Base-by-base conservation (phyloP, 2,797 vertebrate genomes). In the Poecilia gillii region DNA sequence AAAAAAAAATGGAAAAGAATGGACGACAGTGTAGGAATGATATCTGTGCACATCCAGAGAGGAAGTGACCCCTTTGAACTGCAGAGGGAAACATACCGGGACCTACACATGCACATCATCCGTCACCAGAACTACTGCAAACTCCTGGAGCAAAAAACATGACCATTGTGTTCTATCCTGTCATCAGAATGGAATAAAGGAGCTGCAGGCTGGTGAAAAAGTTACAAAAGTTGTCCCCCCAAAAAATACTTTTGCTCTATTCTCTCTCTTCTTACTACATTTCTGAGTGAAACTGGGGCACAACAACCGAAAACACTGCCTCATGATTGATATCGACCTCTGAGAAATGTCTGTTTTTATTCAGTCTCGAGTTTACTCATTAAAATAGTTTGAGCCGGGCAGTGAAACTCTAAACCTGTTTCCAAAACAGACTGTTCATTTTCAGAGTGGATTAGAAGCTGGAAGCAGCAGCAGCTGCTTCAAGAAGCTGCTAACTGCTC, bases 1-100 rank as follows among this genome's bases (percentile, higher is more conserved):
- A 2, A 49, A 11, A 25, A 83, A 33, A 83, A 33, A 47, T 13
- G 18, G 13, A 87, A 87, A 85, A 85, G 80, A 92, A 92, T 94
- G 86, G 88, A 87, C 81, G 85, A 87, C 76, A 86, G 78, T 53
- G 75, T 81, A 80, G 93, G 90, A 95, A 94, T 89, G 91, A 89
- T 93, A 87, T 87, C 84, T 33, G 49, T 75, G 81, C 79, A 83
- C 84, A 90, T 92, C 86, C 90, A 87, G 93, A 92, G 96, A 97
- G 96, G 96, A 97, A 96, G 76, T 81, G 86, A 90, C 91, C 88
- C 88, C 86, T 47, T 57, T 3, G 9, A 75, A 70, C 76, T 78
- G 53, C 41, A 51, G 70, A 76, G 90, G 87, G 79, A 78, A 90
- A 83, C 81, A 74, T 45, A 78, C 88, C 83, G 89, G 43, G 31